Conservation (phyloP, 2,113 vertebrate genomes). For the Oreochromis spilurus region DNA sequence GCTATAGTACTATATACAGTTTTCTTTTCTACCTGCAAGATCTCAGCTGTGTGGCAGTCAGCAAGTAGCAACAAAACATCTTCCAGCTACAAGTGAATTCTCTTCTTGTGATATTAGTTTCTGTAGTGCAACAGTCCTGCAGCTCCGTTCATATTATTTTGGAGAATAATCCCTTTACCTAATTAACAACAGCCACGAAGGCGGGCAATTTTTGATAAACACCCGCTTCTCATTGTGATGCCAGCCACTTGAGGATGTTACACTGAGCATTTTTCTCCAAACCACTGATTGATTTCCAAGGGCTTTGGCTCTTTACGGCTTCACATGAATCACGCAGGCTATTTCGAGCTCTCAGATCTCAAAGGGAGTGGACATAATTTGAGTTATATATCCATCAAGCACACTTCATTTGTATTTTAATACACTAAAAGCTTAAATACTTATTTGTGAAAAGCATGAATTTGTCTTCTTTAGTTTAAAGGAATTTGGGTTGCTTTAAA, state of each 20-base stretch:
- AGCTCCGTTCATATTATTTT: slow-evolving; percentile 23
- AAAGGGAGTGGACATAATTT: background rate
- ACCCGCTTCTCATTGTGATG: slow-evolving; percentile 29
- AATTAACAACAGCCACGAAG: slow-evolving; percentile 30
- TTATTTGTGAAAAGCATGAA: background rate
- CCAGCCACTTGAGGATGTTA: slow-evolving; percentile 21
- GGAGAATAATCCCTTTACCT: slow-evolving; percentile 42
- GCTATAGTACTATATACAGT: background rate
- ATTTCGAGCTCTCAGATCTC: background rate
- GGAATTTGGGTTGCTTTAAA: background rate
- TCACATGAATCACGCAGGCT: slow-evolving; percentile 7
- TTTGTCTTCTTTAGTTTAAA: background rate
- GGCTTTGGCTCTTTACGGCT: slow-evolving; percentile 22
- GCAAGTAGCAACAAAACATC: background rate
- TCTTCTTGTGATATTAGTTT: background rate
- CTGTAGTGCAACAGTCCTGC: background rate
- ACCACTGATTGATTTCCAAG: slow-evolving; percentile 39
- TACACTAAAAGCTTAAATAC: background rate
- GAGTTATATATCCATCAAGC: background rate
- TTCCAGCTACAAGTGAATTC: background rate
- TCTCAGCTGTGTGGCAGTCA: background rate
- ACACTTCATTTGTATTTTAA: background rate
- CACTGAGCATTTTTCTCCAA: slow-evolving; percentile 25
- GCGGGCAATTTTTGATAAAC: slow-evolving; percentile 32
- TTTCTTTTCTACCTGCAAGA: background rate